Evolutionary conservation across 2,113 vertebrate species (phyloP).

Genomic region (Neoarius graeffei): DNA sequence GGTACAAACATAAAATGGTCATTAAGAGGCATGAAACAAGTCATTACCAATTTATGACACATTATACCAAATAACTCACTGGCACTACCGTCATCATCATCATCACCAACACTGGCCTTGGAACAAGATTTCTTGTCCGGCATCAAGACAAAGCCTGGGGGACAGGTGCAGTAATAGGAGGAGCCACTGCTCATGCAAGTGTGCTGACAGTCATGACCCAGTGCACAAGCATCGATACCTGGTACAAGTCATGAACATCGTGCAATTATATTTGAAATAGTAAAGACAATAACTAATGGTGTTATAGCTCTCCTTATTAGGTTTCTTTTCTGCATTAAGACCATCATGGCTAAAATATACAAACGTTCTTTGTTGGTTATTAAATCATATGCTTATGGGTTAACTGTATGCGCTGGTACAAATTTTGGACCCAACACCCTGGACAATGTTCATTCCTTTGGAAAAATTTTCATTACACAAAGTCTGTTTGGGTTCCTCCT

Average conservation of each 20-base stretch:
- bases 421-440: not conserved
- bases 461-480: not conserved
- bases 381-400: not conserved
- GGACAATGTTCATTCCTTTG: not conserved
- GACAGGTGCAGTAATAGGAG: constrained; percentile 49
- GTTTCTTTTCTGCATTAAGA: not conserved
- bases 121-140: constrained; percentile 51
- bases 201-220: constrained; percentile 51
- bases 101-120: constrained; percentile 38
- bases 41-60: constrained; percentile 44
- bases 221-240: constrained; percentile 49
- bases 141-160: constrained; percentile 49
- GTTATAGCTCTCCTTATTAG: not conserved
- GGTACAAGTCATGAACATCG: constrained; percentile 27
- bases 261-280: not conserved
- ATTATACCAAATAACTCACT: constrained; percentile 44
- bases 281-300: not conserved
- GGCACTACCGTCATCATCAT: constrained; percentile 48
- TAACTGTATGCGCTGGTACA: not conserved
- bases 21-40: constrained; percentile 43
- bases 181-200: constrained; percentile 45
- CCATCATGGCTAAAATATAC: not conserved
- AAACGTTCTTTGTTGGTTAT: not conserved
- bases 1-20: not conserved
- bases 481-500: not conserved